Evolutionary conservation across 1,140 invertebrate genomes (phyloP), one percentile per base, ranked within the genome.

Genomic region (Phthorimaea operculella): DNA sequence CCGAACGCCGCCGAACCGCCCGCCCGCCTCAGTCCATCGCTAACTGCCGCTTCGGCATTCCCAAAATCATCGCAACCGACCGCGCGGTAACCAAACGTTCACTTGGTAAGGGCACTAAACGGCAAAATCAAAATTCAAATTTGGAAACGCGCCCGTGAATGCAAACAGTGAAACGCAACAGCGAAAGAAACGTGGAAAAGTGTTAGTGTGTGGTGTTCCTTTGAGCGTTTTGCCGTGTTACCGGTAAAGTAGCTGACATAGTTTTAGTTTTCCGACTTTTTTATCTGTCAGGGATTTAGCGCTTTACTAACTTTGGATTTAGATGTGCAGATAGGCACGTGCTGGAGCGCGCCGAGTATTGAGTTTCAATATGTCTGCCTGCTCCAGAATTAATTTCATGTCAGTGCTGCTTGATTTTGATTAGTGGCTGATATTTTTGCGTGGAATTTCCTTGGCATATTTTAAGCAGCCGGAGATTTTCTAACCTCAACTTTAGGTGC

Each of bases 1-100:
- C 75, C 80, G 80, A 81, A 64, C 59, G 65, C 64, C 50, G 54
- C 66, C 79, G 80, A 83, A 66, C 52, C 75, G 81, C 79, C 79
- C 81, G 78, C 77, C 80, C 77, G 74, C 78, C 72, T 79, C 79
- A 84, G 81, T 84, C 74, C 74, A 79, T 58, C 71, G 71, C 70
- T 64, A 72, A 68, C 81, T 78, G 76, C 76, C 79, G 76, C 73
- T 54, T 60, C 71, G 78, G 74, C 72, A 76, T 74, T 76, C 68
- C 74, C 70, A 70, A 74, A 74, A 67, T 49, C 72, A 73, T 67
- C 68, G 71, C 70, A 69, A 65, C 62, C 68, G 68, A 69, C 67
- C 66, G 71, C 76, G 79, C 74, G 76, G 70, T 68, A 68, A 67
- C 68, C 58, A 71, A 64, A 65, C 67, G 59, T 72, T 66, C 68